Evolutionary conservation across 53 echinoderm and acorn worm species (phyloP), one percentile per base, ranked within the genome.

Genomic region (Glandiceps talaboti): DNA sequence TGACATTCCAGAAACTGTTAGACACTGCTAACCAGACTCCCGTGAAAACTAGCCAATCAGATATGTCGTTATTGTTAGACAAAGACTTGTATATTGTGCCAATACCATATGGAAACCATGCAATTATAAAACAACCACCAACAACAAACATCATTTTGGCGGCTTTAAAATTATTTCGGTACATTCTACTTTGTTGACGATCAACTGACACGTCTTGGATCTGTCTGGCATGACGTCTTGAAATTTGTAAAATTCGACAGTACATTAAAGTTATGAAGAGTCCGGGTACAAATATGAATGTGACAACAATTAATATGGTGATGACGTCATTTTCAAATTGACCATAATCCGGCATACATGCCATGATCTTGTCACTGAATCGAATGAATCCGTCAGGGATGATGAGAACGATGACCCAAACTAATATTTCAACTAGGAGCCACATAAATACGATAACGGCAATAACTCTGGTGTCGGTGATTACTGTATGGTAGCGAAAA

Each of bases 1-100:
- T 32, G 26, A 85, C 80, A 31, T 85, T 85, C 85, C 80, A 85
- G 80, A 79, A 85, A 33, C 85, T 85, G 80, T 85, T 85, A 73
- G 85, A 75, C 85, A 85, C 29, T 0, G 75, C 85, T 0, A 85
- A 29, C 85, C 85, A 85, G 0, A 76, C 64, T 1, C 74, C 80
- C 29, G 33, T 14, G 64, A 85, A 85, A 32, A 75, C 85, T 30
- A 85, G 28, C 76, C 75, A 75, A 29, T 85, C 85, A 0, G 80
- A 64, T 26, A 76, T 30, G 14, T 10, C 82, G 26, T 73, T 73
- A 1, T 25, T 30, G 27, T 33, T 31, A 0, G 45, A n/a, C 26
- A 30, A 31, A 73, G 80, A 33, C 1, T 14, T 25, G 27, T 73
- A 33, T 29, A 85, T 1, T 10, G 80, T 29, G 6, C 29, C 27